Evolutionary conservation across 1,140 invertebrate species (phyloP), one percentile per base, ranked within the genome.

Genomic region (Zaprionus lachaisei): DNA sequence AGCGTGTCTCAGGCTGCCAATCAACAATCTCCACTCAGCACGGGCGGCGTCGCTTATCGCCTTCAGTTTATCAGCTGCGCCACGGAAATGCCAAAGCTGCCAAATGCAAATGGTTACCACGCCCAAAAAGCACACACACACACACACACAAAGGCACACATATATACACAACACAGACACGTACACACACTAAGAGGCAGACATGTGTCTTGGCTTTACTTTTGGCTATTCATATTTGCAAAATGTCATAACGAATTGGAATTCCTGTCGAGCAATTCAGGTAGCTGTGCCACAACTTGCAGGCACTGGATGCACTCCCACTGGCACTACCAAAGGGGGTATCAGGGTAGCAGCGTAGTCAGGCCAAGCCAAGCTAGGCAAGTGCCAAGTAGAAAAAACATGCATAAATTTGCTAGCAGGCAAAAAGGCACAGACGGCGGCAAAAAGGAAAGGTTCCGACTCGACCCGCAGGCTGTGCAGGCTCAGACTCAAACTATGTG

Each of bases 171-270:
- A 66, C n/a, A 44, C 11, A 56, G 9, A 58, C 24, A 66, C 6
- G 15, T 34, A 60, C 26, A 68, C 24, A 57, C 31, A 57, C 38
- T 22, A 12, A 44, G 66, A 69, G 63, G 31, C 31, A 34, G 41
- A 47, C 41, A 47, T 47, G 41, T 47, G 6, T 17, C n/a, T 12
- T 38, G 37, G 37, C 37, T 12, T 38, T 70, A 64, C 64, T 41
- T 58, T 62, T 62, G 55, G 28, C 15, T 7, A 66, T 34, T 71
- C 70, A 72, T 79, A 69, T 68, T 85, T 75, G 72, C 66, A 5
- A 31, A 76, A 71, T 86, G 84, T 86, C 84, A 86, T 86, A 89
- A 74, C 80, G 68, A 86, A 86, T 86, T 86, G 41, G 41, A 47
- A 47, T 47, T 47, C 41, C 83, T 17, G 61, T 7, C 77, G 80